These are phyloP conservation scores for Himalopsyche kuldschensis DNA, from an alignment of 2,888 invertebrate species.

Conservation along the genomic window DNA sequence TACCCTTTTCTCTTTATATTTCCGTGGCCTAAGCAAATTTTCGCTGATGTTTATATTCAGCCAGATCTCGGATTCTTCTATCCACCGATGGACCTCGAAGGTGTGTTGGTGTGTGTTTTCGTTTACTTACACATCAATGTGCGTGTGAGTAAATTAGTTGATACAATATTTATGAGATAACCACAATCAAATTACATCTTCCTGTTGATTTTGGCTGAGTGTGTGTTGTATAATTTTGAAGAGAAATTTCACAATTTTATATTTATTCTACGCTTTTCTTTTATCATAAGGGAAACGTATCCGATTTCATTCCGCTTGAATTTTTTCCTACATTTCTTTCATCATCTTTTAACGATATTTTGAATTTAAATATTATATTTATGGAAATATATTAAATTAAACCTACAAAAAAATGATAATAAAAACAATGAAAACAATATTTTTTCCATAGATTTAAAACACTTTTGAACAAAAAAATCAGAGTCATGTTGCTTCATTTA, in stretches of 20 bases:
- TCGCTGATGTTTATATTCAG: conserved; percentile 44
- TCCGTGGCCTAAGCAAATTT: conserved; percentile 63
- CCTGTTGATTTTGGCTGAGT: conserved; percentile 11
- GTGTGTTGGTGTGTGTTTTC: conserved; percentile 17
- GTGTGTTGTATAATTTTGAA: neutral
- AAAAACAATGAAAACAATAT: too few species aligned
- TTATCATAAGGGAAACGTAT: neutral
- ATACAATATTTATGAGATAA: conserved; percentile 30
- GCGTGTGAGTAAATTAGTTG: conserved; percentile 32
- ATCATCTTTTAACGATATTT: too few species aligned
- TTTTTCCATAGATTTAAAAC: too few species aligned
- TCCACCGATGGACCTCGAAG: conserved; percentile 31
- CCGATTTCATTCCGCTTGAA: neutral
- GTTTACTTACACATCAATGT: neutral
- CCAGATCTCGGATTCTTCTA: conserved; percentile 40
- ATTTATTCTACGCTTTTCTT: neutral
- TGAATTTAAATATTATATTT: too few species aligned
- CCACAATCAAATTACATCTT: conserved; percentile 6
- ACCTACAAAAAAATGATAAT: too few species aligned
- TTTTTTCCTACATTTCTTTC: neutral
- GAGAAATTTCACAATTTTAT: neutral
- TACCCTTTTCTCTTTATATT: conserved; percentile 45
- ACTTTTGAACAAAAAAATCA: too few species aligned
- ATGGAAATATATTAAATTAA: too few species aligned
- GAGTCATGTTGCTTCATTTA: too few species aligned